Percentiles rank a stretch among this genome's conserved stretches.
phyloP scores from a whole-genome alignment of 2,113 vertebrate species.

The Struthio camelus region DNA sequence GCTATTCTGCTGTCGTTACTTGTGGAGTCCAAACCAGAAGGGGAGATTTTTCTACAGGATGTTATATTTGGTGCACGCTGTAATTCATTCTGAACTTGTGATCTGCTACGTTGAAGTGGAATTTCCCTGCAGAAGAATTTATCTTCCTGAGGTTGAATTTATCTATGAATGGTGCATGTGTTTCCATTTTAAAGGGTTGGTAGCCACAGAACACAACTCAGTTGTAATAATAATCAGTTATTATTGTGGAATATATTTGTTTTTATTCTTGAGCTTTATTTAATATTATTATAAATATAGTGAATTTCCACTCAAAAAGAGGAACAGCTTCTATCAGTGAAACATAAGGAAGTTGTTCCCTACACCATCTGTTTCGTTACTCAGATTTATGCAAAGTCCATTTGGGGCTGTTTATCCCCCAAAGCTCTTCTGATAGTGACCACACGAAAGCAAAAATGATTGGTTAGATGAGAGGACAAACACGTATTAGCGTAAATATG shows the following conservation, averaged over 20 bases:
- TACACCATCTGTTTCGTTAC: background rate
- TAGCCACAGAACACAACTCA: background rate
- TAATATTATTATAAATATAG: background rate
- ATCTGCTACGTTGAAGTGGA: slow-evolving; percentile 1
- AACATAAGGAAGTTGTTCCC: background rate
- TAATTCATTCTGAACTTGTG: slow-evolving; percentile 18
- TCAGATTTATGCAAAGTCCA: background rate
- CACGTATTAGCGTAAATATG: background rate
- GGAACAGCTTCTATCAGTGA: background rate
- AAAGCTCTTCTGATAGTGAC: background rate
- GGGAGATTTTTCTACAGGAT: background rate
- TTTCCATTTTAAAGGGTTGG: background rate
- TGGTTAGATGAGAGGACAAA: slow-evolving; percentile 15
- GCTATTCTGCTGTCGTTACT: background rate
- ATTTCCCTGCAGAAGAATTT: background rate
- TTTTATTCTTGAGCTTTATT: background rate
- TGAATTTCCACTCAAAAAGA: background rate
- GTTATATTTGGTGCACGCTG: background rate
- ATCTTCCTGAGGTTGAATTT: background rate
- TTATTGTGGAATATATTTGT: background rate
- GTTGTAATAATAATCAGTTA: background rate
- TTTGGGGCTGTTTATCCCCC: background rate
- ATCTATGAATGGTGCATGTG: background rate
- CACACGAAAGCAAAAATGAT: background rate
- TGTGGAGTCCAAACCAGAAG: background rate